Evolutionary conservation across 2,888 invertebrate genomes (phyloP), one percentile per base, ranked within the genome.

Genomic region (Pterostichus madidus): DNA sequence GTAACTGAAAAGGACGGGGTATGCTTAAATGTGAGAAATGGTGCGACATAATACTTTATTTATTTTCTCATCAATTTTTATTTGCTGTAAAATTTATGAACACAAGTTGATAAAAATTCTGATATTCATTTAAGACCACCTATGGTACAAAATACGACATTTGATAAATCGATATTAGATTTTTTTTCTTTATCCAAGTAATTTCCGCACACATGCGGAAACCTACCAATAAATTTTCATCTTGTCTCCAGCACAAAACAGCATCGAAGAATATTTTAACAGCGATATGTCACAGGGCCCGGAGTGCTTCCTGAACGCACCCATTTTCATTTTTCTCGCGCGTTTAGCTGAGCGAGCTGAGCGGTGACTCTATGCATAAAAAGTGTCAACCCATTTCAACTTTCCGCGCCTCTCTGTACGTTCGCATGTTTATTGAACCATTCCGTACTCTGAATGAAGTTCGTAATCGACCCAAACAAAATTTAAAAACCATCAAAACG

Each of bases 381-480:
- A 61, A 78, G 44, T 61, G 61, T 78, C 78, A 78, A 44, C 78
- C 78, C 32, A 17, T 78, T 78, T 78, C 77, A 77, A 77, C 15
- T 53, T 77, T 39, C 17, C 32, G 17, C 11, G 32, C 11, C 13
- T 24, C n/a, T 15, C 44, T n/a, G 13, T 46, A 64, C 61, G 32
- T 11, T 59, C 61, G 49, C 76, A 24, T 77, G 59, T 77, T 79
- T 79, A 79, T 79, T 79, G 79, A 79, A 79, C 64, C 64, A 49
- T 44, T 64, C 17, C 64, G 46, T 13, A 31, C 39, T 71, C 11
- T 32, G 52, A 80, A 71, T 53, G 71, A 39, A 71, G 32, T 80
- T 49, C 80, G 80, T 68, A 64, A 80, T 80, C 80, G 80, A 80
- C 49, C 80, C 80, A 80, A 80, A 80, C 80, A 35, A 80, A 80